Evolutionary conservation across 2,113 vertebrate genomes (phyloP).

Genomic region (Podilymbus podiceps): DNA sequence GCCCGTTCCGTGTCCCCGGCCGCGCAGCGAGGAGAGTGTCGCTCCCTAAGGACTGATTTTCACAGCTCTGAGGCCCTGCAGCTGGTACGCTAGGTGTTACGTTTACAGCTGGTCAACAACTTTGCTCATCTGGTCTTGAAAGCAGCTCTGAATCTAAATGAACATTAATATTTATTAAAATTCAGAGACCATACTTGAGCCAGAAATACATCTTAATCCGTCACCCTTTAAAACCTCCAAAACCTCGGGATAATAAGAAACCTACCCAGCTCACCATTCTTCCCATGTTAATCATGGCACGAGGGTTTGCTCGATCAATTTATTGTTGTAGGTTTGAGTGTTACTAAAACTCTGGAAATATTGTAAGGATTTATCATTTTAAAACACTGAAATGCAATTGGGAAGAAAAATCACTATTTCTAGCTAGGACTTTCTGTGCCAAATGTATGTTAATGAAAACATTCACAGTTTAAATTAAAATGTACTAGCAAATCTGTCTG

Average conservation of each 20-base stretch:
- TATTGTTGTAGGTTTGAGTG: not conserved
- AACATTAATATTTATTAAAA: not conserved
- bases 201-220: not conserved
- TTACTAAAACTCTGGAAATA: not conserved
- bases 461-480: slow-evolving; percentile 58
- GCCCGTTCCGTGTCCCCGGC: not conserved
- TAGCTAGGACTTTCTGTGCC: slow-evolving; percentile 17
- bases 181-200: not conserved
- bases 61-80: not conserved
- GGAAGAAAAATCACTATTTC: slow-evolving; percentile 12
- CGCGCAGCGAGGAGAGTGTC: fast-evolving
- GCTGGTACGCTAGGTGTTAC: not conserved
- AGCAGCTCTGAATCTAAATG: not conserved
- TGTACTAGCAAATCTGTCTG: slow-evolving; percentile 47
- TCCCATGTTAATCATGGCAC: not conserved
- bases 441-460: slow-evolving; percentile 47
- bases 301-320: not conserved
- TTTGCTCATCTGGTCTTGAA: not conserved
- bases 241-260: not conserved
- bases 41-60: fast-evolving
- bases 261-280: not conserved
- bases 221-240: not conserved
- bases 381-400: not conserved
- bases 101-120: not conserved
- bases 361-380: not conserved